Evolutionary conservation across 2,888 invertebrate species (phyloP).

Genomic region (Netelia fuscicornis): DNA sequence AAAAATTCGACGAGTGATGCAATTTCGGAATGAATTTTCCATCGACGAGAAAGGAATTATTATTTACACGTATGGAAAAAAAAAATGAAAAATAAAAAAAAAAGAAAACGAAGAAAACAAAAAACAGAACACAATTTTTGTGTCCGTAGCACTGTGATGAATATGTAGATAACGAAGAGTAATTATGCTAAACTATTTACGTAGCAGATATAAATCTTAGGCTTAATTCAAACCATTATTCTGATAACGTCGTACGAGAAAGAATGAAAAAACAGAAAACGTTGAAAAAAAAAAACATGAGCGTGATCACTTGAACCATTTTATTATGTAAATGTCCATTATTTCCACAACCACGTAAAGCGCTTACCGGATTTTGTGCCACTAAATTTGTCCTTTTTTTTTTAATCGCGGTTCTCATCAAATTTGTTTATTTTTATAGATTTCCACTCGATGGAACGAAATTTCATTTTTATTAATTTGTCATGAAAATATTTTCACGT

Average conservation of each 20-base stretch:
- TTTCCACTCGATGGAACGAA: no score
- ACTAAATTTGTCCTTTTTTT: slow-evolving; percentile 11
- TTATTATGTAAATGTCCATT: slow-evolving; percentile 22
- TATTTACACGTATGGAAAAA: slow-evolving; percentile 78
- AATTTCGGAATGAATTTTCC: slow-evolving; percentile 39
- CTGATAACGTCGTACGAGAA: slow-evolving; percentile 79
- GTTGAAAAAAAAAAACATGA: slow-evolving; percentile 27
- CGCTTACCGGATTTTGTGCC: background rate
- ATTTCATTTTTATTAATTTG: no score
- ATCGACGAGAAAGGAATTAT: slow-evolving; percentile 67
- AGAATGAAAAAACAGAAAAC: slow-evolving; percentile 14
- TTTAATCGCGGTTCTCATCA: background rate
- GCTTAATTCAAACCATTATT: slow-evolving; percentile 77
- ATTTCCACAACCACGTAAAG: background rate
- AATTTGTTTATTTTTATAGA: no score
- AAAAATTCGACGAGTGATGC: slow-evolving; percentile 54
- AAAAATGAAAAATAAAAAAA: slow-evolving; percentile 26
- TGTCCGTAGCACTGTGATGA: slow-evolving; percentile 85
- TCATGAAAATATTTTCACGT: background rate
- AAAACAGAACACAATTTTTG: slow-evolving; percentile 83
- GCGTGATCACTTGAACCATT: slow-evolving; percentile 46
- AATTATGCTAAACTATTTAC: slow-evolving; percentile 77
- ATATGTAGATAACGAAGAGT: slow-evolving; percentile 79
- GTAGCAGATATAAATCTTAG: slow-evolving; percentile 80
- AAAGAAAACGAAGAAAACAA: slow-evolving; percentile 62